Percentiles rank a stretch among this genome's conserved stretches.
phyloP scores from a whole-genome alignment of 2,888 invertebrate species.

The Lithophane semibrunnea region DNA sequence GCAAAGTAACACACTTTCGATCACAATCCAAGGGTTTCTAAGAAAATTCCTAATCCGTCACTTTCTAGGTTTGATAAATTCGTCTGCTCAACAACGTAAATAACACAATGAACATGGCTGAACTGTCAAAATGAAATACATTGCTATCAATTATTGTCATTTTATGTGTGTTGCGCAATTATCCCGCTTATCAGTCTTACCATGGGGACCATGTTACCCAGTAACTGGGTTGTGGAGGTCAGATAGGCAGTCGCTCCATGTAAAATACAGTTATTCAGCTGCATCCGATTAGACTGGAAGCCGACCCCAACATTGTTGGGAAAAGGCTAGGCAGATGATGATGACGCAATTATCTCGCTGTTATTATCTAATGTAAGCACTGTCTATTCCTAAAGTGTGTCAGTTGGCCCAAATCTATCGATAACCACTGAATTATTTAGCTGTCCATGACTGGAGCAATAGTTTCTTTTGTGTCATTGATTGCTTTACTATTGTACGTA shows the following conservation, averaged over 20 bases:
- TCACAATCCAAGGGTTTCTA: not conserved
- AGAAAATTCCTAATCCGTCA: not conserved
- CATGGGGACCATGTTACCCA: too few relatives aligned
- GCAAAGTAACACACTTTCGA: not conserved
- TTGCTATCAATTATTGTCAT: not conserved
- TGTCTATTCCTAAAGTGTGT: not conserved
- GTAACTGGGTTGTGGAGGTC: too few relatives aligned
- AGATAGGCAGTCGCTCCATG: too few relatives aligned
- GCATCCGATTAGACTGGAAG: too few relatives aligned
- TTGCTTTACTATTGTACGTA: not conserved
- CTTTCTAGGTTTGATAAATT: not conserved
- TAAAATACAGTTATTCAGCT: too few relatives aligned
- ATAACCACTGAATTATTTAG: slow-evolving; percentile 41
- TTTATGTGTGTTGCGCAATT: not conserved
- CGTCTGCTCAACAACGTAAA: not conserved
- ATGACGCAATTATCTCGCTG: too few relatives aligned
- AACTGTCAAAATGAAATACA: not conserved
- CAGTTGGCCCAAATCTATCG: slow-evolving; percentile 27
- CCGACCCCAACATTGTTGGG: too few relatives aligned
- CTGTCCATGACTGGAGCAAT: not conserved
- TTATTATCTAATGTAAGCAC: slow-evolving; percentile 12
- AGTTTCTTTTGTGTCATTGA: slow-evolving; percentile 16
- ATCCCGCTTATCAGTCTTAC: too few relatives aligned
- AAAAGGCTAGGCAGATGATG: too few relatives aligned
- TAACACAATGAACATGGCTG: not conserved